Evolutionary conservation across 2,113 vertebrate genomes (phyloP).

Genomic region (Henicopernis longicauda): DNA sequence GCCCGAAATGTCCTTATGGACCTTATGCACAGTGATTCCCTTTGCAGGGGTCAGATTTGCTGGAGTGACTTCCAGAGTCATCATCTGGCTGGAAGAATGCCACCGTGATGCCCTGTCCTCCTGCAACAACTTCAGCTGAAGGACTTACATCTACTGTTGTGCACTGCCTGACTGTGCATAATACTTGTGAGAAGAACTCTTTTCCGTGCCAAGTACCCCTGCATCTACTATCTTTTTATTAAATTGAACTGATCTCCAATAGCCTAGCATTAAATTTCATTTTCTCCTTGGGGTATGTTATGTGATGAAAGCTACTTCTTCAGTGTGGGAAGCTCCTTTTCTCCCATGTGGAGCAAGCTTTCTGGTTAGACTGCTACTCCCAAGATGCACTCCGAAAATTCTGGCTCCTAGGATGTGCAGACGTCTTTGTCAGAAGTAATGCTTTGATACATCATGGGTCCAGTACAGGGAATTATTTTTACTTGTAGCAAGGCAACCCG

Average conservation of each 20-base stretch:
- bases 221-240: not conserved
- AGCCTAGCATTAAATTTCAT: not conserved
- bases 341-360: not conserved
- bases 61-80: not conserved
- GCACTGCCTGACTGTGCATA: not conserved
- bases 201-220: not conserved
- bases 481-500: not conserved
- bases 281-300: not conserved
- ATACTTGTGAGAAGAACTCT: not conserved
- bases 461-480: not conserved
- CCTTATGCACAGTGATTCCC: not conserved
- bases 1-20: not conserved
- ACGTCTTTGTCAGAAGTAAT: not conserved
- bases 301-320: not conserved
- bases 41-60: not conserved
- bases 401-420: not conserved
- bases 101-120: rapidly evolving
- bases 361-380: not conserved
- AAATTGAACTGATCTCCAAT: not conserved
- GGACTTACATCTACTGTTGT: not conserved
- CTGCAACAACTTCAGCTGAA: not conserved
- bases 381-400: not conserved
- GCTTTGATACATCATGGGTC: not conserved
- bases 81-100: not conserved
- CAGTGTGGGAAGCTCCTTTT: not conserved